Percentiles rank a stretch among this genome's conserved stretches.
phyloP scores from a whole-genome alignment of 30 jellyfish, hydroid and myxozoan species.

The Rhopilema esculentum region DNA sequence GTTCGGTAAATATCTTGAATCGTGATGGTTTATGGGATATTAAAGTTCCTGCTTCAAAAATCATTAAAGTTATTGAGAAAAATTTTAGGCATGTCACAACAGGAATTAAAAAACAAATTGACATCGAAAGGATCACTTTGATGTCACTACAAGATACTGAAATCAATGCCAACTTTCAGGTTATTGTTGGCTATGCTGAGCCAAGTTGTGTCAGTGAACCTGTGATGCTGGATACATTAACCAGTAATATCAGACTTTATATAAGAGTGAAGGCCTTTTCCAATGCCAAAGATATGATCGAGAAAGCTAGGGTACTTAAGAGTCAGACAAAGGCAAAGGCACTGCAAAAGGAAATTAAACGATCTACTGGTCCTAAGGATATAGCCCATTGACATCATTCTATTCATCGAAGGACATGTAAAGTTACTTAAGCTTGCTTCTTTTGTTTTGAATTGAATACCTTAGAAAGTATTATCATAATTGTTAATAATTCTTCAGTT shows the following conservation, averaged over 20 bases:
- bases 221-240: constrained; percentile 15
- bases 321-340: constrained; percentile 10
- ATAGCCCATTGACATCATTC: background rate
- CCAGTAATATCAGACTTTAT: constrained; percentile 14
- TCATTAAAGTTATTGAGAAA: constrained; percentile 12
- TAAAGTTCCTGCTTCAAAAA: background rate
- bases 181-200: constrained; percentile 19
- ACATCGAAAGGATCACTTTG: constrained; percentile 17
- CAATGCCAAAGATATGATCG: constrained; percentile 7
- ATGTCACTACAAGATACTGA: constrained; percentile 9
- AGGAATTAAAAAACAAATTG: constrained; percentile 4
- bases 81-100: constrained; percentile 15
- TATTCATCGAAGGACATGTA: background rate
- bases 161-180: constrained; percentile 12
- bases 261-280: constrained; percentile 17
- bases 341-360: constrained; percentile 11
- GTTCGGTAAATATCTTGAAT: constrained; percentile 15
- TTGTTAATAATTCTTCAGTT: too few relatives aligned
- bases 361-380: constrained; percentile 18
- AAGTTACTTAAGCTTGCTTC: background rate
- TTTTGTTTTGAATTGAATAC: too few relatives aligned
- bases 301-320: constrained; percentile 18
- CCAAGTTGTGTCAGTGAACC: constrained; percentile 4
- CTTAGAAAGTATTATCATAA: too few relatives aligned
- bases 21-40: constrained; percentile 5